Conservation (phyloP, 1,140 invertebrate species). For the Anadara kagoshimensis region DNA sequence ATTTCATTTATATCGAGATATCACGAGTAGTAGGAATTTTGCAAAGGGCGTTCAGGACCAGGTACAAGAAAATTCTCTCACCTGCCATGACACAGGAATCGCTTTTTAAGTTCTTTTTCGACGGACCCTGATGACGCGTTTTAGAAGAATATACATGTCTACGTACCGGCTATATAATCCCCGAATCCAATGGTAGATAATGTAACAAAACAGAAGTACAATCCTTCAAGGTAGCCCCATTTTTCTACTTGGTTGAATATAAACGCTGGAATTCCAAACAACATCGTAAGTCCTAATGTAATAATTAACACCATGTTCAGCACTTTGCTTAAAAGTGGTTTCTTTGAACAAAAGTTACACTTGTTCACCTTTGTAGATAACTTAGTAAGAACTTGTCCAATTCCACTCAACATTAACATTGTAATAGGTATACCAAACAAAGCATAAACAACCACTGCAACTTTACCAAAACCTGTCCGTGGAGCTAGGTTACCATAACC, state of each 20-base stretch:
- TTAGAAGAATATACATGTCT: no score
- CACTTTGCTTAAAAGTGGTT: constrained; percentile 55
- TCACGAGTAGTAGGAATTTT: no score
- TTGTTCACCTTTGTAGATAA: constrained; percentile 56
- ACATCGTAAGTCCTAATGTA: constrained; percentile 50
- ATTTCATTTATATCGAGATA: no score
- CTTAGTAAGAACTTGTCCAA: constrained; percentile 55
- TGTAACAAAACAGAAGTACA: constrained; percentile 95
- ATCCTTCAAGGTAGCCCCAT: constrained; percentile 93
- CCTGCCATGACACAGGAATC: no score
- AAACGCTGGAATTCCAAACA: constrained; percentile 59
- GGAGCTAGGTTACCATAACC: constrained; percentile 96
- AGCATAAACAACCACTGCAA: constrained; percentile 94
- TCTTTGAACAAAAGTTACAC: constrained; percentile 53
- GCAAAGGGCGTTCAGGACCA: no score
- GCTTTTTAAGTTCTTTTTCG: no score
- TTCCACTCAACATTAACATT: constrained; percentile 79
- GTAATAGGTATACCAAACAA: constrained; percentile 97
- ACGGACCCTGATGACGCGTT: no score
- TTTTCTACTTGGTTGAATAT: constrained; percentile 87
- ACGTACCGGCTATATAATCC: constrained; percentile 91
- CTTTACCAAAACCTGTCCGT: constrained; percentile 89
- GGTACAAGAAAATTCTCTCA: no score
- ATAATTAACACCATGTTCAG: constrained; percentile 62
- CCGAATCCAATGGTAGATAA: constrained; percentile 91